These are phyloP conservation scores for Epirrita christyi DNA, from an alignment of 2,888 invertebrate genomes.

Conservation along the genomic window DNA sequence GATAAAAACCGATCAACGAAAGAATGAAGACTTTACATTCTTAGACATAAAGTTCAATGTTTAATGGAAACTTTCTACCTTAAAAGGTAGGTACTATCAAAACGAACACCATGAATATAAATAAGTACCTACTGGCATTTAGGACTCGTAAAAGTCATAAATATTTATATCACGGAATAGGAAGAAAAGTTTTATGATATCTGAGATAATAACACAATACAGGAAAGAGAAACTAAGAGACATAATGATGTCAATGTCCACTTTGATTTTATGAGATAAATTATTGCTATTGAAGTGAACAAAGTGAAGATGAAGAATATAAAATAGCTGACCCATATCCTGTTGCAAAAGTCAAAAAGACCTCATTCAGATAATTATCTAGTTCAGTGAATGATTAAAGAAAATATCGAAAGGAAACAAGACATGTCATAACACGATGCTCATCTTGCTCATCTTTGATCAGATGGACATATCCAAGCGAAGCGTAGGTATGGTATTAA, in stretches of 20 bases:
- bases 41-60: conserved; percentile 22
- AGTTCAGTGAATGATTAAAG: no score
- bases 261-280: conserved; percentile 10
- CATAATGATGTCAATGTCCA: conserved; percentile 17
- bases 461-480: no score
- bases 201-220: conserved; percentile 14
- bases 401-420: no score
- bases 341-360: not conserved
- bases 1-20: not conserved
- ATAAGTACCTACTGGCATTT: conserved; percentile 61
- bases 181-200: conserved; percentile 56
- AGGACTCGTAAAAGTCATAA: conserved; percentile 55
- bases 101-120: conserved; percentile 44
- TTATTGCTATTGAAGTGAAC: not conserved
- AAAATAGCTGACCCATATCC: not conserved
- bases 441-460: no score
- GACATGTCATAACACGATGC: no score
- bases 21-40: conserved; percentile 10
- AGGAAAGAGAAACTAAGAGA: conserved; percentile 15
- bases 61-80: conserved; percentile 23
- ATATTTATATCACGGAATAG: conserved; percentile 63
- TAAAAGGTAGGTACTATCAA: conserved; percentile 34
- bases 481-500: no score
- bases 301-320: not conserved
- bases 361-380: not conserved